Base-by-base conservation (phyloP, 1,140 invertebrate genomes). In the Drosophila pruinosa region DNA sequence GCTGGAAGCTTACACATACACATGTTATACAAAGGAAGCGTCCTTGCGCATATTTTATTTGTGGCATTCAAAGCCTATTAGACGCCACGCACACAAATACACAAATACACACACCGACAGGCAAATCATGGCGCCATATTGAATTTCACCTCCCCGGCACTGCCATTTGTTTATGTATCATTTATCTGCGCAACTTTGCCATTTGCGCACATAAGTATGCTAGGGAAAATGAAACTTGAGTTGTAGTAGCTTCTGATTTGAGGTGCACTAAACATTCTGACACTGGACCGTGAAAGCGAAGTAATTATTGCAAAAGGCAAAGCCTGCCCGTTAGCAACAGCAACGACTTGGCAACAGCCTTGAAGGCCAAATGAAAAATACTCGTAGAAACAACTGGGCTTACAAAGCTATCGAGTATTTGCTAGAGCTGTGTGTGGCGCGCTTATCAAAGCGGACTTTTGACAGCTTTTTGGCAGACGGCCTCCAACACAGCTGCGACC, bases 371-470 rank as follows among this genome's bases (percentile, higher is more conserved):
- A 31, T 10, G 14, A 10, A 2, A 15, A 34, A 50, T 17, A 14
- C 31, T 34, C 31, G 31, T 12, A 4, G n/a, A 8, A 45, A 24
- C 21, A 47, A 14, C n/a, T 47, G 6, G 21, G 4, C 59, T 34
- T 34, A 34, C 31, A n/a, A n/a, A 28, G 2, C 5, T 58, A 73
- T 54, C 58, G 75, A 75, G 70, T 75, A 70, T 64, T 63, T 59
- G 31, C 53, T 74, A 58, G 65, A 54, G 34, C 22, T 26, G 57
- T 53, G 26, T 52, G 50, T 39, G 41, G 15, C 43, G 36, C 12
- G 14, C 78, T 80, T 80, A 80, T 80, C 78, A 76, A 75, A 80
- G 64, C 61, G 57, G 77, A 79, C 78, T 80, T 81, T 75, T 80
- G 78, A 76, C 78, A 80, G 78, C 72, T 72, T 81, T 67, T 75